Evolutionary conservation across 2,888 invertebrate species (phyloP), one percentile per base, ranked within the genome.

Genomic region (Dicroscelio sp.): DNA sequence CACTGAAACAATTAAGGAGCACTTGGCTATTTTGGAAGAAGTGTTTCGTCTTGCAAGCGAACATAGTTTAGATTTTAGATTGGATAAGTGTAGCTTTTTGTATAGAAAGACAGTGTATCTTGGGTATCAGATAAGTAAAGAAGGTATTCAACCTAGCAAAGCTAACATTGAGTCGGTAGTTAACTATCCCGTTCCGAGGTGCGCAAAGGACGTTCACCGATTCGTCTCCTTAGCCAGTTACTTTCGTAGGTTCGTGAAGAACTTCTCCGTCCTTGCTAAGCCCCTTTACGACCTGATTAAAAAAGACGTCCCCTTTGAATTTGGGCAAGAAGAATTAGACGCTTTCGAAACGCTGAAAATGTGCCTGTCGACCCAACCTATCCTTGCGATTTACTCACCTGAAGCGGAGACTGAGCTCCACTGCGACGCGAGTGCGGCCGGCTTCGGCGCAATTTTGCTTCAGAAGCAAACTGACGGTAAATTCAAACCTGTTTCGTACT

Each of bases 301-400:
- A 20, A 86, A 67, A 58, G 63, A 76, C 17, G 58, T 23, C 0
- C 25, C 35, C 17, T 95, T 95, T 90, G 65, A 86, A 58, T 95
- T 95, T 79, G 93, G 91, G 1, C 25, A 17, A 35, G 38, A 90
- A 31, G 94, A 95, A 76, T 33, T 92, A 12, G 17, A 84, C 1
- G 90, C 92, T 30, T 94, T 95, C 73, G 88, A 94, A 23, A 78
- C 67, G n/a, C 65, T 95, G 17, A 95, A 95, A 80, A 25, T 4
- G 3, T 20, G 6, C 30, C 86, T 96, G 79, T 48, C 88, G 10
- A 48, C 65, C 8, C 35, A 91, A 80, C 95, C 95, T n/a, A 87
- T 95, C 33, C 90, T 96, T 60, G 88, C 91, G 5, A 91, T 96
- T 52, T 93, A 89, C 88, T 89, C 90, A 0, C 93, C 93, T 0